Evolutionary conservation across 1,140 invertebrate species (phyloP), one percentile per base, ranked within the genome.

Genomic region (Habropoda laboriosa): DNA sequence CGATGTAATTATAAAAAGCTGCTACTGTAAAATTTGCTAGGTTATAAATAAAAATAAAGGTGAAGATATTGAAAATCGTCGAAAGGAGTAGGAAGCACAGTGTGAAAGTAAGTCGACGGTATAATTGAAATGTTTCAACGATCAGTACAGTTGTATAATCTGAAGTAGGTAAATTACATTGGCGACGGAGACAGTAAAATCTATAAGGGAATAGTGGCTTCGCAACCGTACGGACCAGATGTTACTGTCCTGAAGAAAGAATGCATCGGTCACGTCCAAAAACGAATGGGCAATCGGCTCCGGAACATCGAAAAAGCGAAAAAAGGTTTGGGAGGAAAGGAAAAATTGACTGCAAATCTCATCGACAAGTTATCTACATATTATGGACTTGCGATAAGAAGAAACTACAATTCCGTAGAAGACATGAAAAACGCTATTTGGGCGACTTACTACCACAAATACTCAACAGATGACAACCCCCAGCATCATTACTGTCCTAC

Each of bases 331-430:
- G 67, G 67, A 2, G 53, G 51, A 4, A 57, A 12, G 30, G 42
- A 57, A 21, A 71, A 57, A 71, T 71, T 71, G 53, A 71, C 51
- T 12, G 67, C 53, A 42, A 71, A 71, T 10, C 18, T 51, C 10
- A 51, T 51, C 10, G 49, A 51, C 21, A 51, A 51, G 49, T 51
- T 51, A n/a, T n/a, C n/a, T n/a, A n/a, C n/a, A n/a, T n/a, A n/a
- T n/a, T n/a, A n/a, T n/a, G n/a, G n/a, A n/a, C n/a, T n/a, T n/a
- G n/a, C n/a, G n/a, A n/a, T n/a, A n/a, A n/a, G n/a, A n/a, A n/a
- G n/a, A n/a, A n/a, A n/a, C n/a, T n/a, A n/a, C n/a, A n/a, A n/a
- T n/a, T n/a, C n/a, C n/a, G n/a, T n/a, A n/a, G n/a, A n/a, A n/a
- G n/a, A n/a, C n/a, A n/a, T n/a, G n/a, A n/a, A n/a, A n/a, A n/a